These are phyloP conservation scores for Glandiceps talaboti DNA, from an alignment of 53 echinoderm and acorn worm genomes.

Conservation along the genomic window DNA sequence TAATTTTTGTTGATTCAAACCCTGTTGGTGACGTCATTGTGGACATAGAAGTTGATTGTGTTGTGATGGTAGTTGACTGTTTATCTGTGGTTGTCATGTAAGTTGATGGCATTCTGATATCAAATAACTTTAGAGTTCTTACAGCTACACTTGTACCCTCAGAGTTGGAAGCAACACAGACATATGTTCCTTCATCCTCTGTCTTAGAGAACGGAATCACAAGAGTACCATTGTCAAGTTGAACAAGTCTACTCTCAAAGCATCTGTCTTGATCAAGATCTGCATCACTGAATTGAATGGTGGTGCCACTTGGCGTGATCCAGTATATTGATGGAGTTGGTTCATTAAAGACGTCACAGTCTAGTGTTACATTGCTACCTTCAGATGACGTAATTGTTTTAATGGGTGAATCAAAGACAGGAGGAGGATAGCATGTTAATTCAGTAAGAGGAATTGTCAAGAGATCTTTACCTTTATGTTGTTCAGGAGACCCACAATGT, in stretches of 20 bases:
- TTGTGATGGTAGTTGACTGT: too few relatives aligned
- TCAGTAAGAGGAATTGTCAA: neutral
- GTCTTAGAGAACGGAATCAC: neutral
- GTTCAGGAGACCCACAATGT: neutral
- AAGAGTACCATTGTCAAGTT: neutral
- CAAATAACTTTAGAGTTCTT: neutral
- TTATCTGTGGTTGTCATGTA: too few relatives aligned
- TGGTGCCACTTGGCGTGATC: neutral
- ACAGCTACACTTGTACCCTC: neutral
- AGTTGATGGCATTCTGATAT: too few relatives aligned
- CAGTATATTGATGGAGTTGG: neutral
- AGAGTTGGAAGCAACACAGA: neutral
- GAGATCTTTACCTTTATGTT: neutral
- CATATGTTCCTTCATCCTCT: neutral
- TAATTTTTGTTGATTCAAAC: too few relatives aligned
- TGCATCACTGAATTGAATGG: neutral
- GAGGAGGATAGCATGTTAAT: neutral
- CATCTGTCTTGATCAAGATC: too few relatives aligned
- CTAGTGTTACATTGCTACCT: neutral
- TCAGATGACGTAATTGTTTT: neutral
- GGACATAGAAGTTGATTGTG: too few relatives aligned
- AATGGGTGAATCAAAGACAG: neutral
- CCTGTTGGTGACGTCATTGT: too few relatives aligned
- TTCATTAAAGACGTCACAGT: neutral
- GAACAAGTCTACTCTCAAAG: neutral